Evolutionary conservation across 1,140 invertebrate species (phyloP).

Genomic region (Elymnias hypermnestra): DNA sequence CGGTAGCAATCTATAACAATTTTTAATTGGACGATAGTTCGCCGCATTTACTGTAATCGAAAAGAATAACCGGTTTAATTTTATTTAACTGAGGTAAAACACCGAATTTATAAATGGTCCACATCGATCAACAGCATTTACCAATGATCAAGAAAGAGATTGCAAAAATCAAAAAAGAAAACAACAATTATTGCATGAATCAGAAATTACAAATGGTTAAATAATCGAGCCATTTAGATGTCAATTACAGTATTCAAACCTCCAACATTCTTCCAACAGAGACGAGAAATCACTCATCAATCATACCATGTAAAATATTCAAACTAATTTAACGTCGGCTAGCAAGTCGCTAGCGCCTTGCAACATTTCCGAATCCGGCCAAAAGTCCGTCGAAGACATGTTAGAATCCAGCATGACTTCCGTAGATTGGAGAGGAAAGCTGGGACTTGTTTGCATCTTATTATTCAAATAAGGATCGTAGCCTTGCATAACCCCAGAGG

Average conservation of each 20-base stretch:
- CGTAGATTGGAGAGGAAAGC: constrained; percentile 34
- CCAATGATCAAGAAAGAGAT: too few species aligned
- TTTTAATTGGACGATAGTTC: constrained; percentile 14
- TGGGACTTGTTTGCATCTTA: constrained; percentile 58
- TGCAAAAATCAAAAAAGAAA: too few species aligned
- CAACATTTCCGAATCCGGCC: constrained; percentile 54
- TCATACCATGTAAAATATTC: constrained; percentile 17
- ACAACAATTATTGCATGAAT: too few species aligned
- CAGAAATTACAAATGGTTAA: too few species aligned
- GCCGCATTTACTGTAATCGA: too few species aligned
- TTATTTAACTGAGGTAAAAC: too few species aligned
- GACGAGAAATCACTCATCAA: constrained; percentile 46
- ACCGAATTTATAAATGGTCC: too few species aligned
- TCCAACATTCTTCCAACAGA: constrained; percentile 26
- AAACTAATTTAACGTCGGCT: constrained; percentile 51
- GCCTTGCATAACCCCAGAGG: constrained; percentile 40
- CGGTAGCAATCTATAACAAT: neutral
- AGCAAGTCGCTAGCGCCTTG: constrained; percentile 54
- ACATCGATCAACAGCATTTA: too few species aligned
- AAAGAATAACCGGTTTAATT: too few species aligned
- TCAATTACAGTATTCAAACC: constrained; percentile 7
- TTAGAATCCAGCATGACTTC: constrained; percentile 48
- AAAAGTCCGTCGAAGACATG: constrained; percentile 48
- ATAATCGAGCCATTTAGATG: too few species aligned
- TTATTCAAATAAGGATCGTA: constrained; percentile 56